Evolutionary conservation across 2,797 vertebrate genomes (phyloP).

Genomic region (Alfaro cultratus): DNA sequence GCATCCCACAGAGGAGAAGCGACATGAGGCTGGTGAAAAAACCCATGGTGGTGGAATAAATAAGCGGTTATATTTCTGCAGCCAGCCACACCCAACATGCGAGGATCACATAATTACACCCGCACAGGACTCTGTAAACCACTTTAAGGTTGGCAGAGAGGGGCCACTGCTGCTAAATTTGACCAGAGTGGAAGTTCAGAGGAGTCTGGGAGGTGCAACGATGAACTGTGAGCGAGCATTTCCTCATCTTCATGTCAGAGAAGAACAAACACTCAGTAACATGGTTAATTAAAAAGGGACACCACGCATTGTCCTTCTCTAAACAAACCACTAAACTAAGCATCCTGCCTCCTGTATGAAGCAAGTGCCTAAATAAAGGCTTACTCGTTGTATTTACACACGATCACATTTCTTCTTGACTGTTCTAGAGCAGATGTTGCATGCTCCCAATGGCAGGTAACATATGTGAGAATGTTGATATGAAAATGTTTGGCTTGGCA

Average conservation of each 20-base stretch:
- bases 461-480: not conserved
- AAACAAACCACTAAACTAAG: slow-evolving; percentile 14
- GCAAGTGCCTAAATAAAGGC: not conserved
- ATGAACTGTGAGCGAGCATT: slow-evolving; percentile 32
- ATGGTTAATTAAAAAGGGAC: slow-evolving; percentile 10
- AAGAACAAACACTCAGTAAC: slow-evolving; percentile 19
- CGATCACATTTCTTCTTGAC: not conserved
- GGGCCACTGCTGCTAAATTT: slow-evolving; percentile 64
- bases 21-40: slow-evolving; percentile 60
- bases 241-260: slow-evolving; percentile 22
- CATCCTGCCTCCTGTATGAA: slow-evolving; percentile 8
- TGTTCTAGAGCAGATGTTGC: not conserved
- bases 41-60: slow-evolving; percentile 74
- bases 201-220: slow-evolving; percentile 47
- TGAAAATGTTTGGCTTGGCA: not conserved
- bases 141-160: slow-evolving; percentile 69
- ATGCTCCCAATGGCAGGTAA: not conserved
- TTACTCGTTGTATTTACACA: not conserved
- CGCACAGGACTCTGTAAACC: slow-evolving; percentile 60
- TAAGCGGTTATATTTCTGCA: slow-evolving; percentile 77
- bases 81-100: slow-evolving; percentile 73
- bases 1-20: slow-evolving; percentile 51
- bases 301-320: not conserved
- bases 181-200: slow-evolving; percentile 44
- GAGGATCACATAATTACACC: slow-evolving; percentile 76